phyloP scores from a whole-genome alignment of 1,140 invertebrate genomes.

The Heliconius melpomene region DNA sequence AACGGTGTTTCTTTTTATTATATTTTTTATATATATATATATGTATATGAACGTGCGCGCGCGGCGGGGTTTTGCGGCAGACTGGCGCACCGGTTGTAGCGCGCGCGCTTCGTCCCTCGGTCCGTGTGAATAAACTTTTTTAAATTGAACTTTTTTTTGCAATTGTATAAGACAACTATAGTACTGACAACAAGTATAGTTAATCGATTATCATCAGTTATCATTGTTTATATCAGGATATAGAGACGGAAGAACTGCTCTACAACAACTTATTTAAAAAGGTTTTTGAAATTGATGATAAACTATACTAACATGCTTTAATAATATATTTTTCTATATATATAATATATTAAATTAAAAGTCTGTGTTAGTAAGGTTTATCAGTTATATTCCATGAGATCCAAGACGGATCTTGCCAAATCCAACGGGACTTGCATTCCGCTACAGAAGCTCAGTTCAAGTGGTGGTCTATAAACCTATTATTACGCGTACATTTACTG shows the following conservation, averaged over 20 bases:
- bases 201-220: slow-evolving; percentile 5
- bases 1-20: slow-evolving; percentile 63
- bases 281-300: not conserved
- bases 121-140: slow-evolving; percentile 55
- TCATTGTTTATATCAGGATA: not conserved
- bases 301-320: not conserved
- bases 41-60: slow-evolving; percentile 5
- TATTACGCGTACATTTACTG: not conserved
- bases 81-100: slow-evolving; percentile 59
- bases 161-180: slow-evolving; percentile 22
- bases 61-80: slow-evolving; percentile 60
- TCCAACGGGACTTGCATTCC: slow-evolving; percentile 34
- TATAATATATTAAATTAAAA: not conserved
- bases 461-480: slow-evolving; percentile 32
- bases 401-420: slow-evolving; percentile 36
- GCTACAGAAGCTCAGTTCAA: slow-evolving; percentile 30
- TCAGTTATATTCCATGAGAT: slow-evolving; percentile 16
- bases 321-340: not conserved
- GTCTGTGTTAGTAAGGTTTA: not conserved
- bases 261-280: not conserved
- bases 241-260: not conserved
- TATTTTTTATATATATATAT: not conserved
- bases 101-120: slow-evolving; percentile 54
- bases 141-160: slow-evolving; percentile 54
- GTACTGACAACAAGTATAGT: not conserved